A percentile compares a stretch with the other conserved stretches of the same genome.
Conservation (phyloP, 2,888 invertebrate genomes). For the Dynastes hyllus region DNA sequence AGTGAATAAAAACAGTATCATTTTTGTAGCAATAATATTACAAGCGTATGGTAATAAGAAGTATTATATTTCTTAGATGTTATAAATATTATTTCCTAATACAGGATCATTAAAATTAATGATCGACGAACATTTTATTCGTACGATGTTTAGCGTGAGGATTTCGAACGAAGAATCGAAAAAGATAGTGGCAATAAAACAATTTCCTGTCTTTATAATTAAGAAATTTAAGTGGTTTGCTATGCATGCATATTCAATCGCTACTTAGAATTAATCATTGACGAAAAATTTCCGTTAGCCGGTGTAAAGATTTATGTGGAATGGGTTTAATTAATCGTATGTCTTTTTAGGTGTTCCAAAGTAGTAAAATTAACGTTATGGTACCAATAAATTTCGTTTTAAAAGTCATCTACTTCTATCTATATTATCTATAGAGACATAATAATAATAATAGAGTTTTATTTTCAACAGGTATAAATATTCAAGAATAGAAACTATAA, state of each 20-base stretch:
- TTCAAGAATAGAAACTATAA: no score
- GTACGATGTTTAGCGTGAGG: not conserved
- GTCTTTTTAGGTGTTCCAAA: not conserved
- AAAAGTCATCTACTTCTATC: no score
- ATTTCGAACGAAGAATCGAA: constrained; percentile 14
- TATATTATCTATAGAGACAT: no score
- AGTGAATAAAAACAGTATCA: constrained; percentile 2
- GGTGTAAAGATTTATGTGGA: not conserved
- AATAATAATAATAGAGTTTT: no score
- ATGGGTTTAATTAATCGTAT: not conserved
- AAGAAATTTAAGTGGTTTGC: constrained; percentile 18
- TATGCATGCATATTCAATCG: constrained; percentile 18
- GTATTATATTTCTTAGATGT: constrained; percentile 18
- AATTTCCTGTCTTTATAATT: constrained; percentile 36
- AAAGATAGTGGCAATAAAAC: constrained; percentile 17
- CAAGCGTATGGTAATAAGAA: constrained; percentile 7
- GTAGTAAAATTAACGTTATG: not conserved
- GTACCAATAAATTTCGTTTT: no score
- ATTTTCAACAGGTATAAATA: no score
- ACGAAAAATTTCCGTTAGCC: not conserved
- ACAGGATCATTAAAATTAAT: constrained; percentile 32
- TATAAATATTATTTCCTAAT: constrained; percentile 38
- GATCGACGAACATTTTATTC: constrained; percentile 5
- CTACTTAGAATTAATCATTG: constrained; percentile 1
- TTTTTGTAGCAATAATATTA: constrained; percentile 12